Base-by-base conservation (phyloP, 1,140 invertebrate species). In the Drosophila bocqueti region DNA sequence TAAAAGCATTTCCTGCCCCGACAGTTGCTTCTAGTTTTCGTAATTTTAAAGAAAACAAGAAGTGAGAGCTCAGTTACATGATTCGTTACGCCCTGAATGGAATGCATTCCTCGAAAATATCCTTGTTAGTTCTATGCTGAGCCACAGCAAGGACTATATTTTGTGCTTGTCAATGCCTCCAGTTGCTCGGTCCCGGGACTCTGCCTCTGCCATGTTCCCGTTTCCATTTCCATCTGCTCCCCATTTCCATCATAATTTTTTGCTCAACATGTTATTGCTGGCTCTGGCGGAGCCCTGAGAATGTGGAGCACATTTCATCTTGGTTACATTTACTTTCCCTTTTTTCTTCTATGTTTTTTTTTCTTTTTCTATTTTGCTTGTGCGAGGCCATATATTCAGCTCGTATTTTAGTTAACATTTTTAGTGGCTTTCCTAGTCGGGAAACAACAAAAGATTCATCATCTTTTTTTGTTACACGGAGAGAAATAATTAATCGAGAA, bases 331-430 rank as follows among this genome's bases (percentile, higher is more conserved):
- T 55, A 80, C 84, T 89, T 79, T 86, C 78, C 79, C 67, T 86
- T 86, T 83, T 55, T 38, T 34, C 29, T 24, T 36, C 24, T 26
- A 7, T 29, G 9, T 34, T 15, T 57, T 34, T 60, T 43, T 43
- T 21, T n/a, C 15, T 16, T 49, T 36, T 36, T 46, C 18, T 24
- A 26, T 67, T 43, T 36, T 68, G 57, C 21, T 45, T 76, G 29
- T 73, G 49, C 60, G n/a, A 63, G 59, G 42, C 64, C 82, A 71
- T 54, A 81, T 65, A 68, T 58, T 71, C 59, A 76, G 24, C 46
- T 67, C 40, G 74, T 71, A 79, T 52, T 79, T 83, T 54, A 75
- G 76, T 83, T 68, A 84, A 87, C 63, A 86, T 87, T 85, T 87
- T 82, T 69, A 72, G 78, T 68, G 79, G 77, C 59, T 79, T 83